Evolutionary conservation across 2,797 vertebrate genomes (phyloP).

Genomic region (Cheirogaleus major): DNA sequence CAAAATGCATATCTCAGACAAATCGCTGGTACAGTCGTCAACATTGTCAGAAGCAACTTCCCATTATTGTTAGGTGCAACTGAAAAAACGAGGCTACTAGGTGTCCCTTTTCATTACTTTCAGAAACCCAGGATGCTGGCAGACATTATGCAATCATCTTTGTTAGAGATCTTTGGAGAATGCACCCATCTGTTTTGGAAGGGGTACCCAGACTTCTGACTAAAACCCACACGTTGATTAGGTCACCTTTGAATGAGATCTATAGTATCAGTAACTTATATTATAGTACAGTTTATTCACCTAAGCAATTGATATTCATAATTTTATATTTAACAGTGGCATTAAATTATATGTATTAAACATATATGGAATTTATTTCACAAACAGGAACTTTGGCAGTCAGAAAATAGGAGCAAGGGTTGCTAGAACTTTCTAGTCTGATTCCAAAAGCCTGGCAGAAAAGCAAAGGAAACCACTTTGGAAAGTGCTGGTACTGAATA

Average conservation of each 20-base stretch:
- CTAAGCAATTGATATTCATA: background rate
- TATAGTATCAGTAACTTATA: background rate
- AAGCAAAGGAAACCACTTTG: conserved; percentile 40
- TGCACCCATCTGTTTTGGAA: background rate
- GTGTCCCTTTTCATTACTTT: background rate
- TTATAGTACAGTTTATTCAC: background rate
- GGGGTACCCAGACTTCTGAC: background rate
- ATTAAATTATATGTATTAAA: background rate
- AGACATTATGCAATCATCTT: background rate
- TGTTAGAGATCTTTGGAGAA: background rate
- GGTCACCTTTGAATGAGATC: background rate
- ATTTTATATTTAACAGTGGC: background rate
- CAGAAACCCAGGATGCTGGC: background rate
- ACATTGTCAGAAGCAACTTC: background rate
- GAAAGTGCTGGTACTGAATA: background rate
- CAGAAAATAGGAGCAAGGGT: background rate
- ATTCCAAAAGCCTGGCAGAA: conserved; percentile 1
- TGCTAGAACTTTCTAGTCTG: background rate
- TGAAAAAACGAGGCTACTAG: background rate
- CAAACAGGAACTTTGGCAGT: background rate
- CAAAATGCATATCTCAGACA: conserved; percentile 26
- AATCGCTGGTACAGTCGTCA: background rate
- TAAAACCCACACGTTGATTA: background rate
- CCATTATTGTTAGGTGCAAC: background rate
- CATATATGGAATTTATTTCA: background rate